phyloP scores from a whole-genome alignment of 2,888 invertebrate genomes.

The Drosophila testacea region DNA sequence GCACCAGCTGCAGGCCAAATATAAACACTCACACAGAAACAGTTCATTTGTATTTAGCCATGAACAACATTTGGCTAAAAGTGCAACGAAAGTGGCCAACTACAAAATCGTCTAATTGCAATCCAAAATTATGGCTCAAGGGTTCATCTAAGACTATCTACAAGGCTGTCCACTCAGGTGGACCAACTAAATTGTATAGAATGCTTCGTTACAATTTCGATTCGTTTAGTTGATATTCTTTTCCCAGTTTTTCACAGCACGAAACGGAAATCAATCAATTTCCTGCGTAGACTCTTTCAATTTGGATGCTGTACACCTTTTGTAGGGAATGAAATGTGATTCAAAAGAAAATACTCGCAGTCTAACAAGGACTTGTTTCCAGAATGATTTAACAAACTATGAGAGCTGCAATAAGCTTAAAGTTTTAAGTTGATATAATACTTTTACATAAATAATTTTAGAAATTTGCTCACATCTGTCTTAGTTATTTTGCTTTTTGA shows the following conservation, averaged over 20 bases:
- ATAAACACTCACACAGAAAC: constrained; percentile 22
- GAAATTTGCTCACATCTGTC: neutral
- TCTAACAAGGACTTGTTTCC: constrained; percentile 4
- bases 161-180: neutral
- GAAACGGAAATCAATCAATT: constrained; percentile 75
- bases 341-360: constrained; percentile 8
- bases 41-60: constrained; percentile 40
- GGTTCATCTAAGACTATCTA: constrained; percentile 1
- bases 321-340: constrained; percentile 12
- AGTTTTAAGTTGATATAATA: neutral
- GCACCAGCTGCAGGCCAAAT: constrained; percentile 46
- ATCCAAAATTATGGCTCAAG: constrained; percentile 29
- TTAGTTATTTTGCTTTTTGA: neutral
- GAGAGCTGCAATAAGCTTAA: neutral
- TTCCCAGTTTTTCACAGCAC: constrained; percentile 31
- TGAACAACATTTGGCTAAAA: constrained; percentile 49
- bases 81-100: constrained; percentile 38
- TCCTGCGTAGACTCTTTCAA: constrained; percentile 70
- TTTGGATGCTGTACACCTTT: constrained; percentile 34
- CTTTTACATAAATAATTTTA: neutral
- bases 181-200: neutral
- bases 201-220: constrained; percentile 3
- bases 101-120: constrained; percentile 50
- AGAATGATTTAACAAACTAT: neutral
- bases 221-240: constrained; percentile 26